Evolutionary conservation across 37 sponge, comb jelly and placozoan species (phyloP), one percentile per base, ranked within the genome.

Genomic region (Aphrocallistes beatrix): DNA sequence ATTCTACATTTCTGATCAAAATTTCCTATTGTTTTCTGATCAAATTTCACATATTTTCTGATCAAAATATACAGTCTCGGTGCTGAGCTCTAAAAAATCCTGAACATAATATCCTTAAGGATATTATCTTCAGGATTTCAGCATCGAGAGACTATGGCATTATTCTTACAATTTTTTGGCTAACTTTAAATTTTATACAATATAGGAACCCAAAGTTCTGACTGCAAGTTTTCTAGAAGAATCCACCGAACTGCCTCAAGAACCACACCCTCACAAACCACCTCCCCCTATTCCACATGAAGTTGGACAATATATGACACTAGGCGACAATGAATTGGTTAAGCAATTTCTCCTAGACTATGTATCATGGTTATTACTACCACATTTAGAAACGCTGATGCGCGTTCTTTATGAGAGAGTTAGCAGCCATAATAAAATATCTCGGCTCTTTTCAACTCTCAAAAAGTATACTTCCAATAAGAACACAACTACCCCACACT

Each of bases 391-490:
- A 13, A 60, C 75, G 3, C 34, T 60, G 21, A 60, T 60, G 75
- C 75, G 75, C 3, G 75, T 60, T 60, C n/a, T 60, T 8, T 60
- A 60, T 13, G 75, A 60, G 21, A 60, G n/a, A 60, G 75, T 60
- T 28, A 60, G n/a, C 34, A 60, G 75, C n/a, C 75, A 60, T 60
- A 60, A 60, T 60, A 60, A 60, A 60, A 32, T 60, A 8, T 60
- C 75, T 3, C 75, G 75, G 21, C n/a, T 60, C 10, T 60, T 60
- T 30, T 60, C 75, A 60, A 25, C 75, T 13, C n/a, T 60, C n/a
- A 60, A 60, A 30, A 60, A 60, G 21, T 60, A 60, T 13, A 60
- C 75, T 60, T 19, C 75, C 25, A 60, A 60, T 28, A 60, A 60
- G 75, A 13, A 30, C 3, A 28, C 75, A 32, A 60, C 75, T 19